Base-by-base conservation (phyloP, 2,888 invertebrate species). In the Ischnura elegans region DNA sequence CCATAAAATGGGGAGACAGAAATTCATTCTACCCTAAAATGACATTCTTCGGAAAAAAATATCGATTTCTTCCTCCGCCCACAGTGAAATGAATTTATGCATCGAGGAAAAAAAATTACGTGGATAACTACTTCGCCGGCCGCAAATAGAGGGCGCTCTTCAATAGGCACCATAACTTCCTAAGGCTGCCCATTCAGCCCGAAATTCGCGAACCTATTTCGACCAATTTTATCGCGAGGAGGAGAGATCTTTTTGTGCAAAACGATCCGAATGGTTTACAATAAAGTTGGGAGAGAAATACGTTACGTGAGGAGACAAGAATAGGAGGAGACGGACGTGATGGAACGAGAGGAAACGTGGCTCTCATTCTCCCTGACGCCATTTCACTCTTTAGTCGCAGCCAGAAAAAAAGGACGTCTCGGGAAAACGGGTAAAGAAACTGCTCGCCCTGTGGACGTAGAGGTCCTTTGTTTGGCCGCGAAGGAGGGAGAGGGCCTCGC, bases 261-360 rank as follows among this genome's bases (percentile, higher is more conserved):
- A 25, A 21, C 61, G 61, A 61, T 61, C n/a, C 25, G 25, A 61
- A 61, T 61, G 61, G 61, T 61, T 61, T 61, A 61, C 25, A 25
- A 21, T 6, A 61, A 61, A 25, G 61, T 61, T 6, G 61, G 61
- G 25, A 61, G n/a, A 61, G 61, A 76, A 76, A 76, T 76, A 76
- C 29, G 29, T 76, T 36, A 76, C 36, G 76, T n/a, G n/a, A n/a
- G 29, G 76, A 10, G 76, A 29, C 36, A 36, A 76, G 76, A 76
- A 76, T 76, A 76, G 76, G 76, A 76, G 5, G 36, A 29, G 76
- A 36, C 76, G 76, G 76, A 76, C 76, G 36, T 36, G 76, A 76
- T 13, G 76, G 76, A 29, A 76, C 36, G 76, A 36, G 76, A 76
- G 76, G n/a, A 76, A 76, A 76, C 36, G 76, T 10, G 76, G 76